phyloP scores from a whole-genome alignment of 2,888 invertebrate genomes.

The Epistrophe eligans region DNA sequence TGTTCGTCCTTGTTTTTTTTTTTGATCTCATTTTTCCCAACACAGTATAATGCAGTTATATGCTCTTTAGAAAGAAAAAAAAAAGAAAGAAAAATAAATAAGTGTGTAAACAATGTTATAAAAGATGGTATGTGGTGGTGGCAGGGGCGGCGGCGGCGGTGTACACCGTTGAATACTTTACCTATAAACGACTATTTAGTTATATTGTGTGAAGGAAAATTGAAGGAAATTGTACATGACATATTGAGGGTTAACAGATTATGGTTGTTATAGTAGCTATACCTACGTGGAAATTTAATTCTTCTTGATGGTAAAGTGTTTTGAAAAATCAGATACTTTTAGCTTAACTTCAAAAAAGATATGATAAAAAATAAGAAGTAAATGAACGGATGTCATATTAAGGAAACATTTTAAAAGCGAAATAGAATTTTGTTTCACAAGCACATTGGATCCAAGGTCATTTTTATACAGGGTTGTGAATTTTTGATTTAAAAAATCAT shows the following conservation, averaged over 20 bases:
- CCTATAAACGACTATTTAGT: slow-evolving; percentile 46
- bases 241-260: slow-evolving; percentile 70
- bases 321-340: slow-evolving; percentile 48
- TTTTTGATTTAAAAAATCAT: too few species aligned
- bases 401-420: background rate
- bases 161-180: slow-evolving; percentile 1
- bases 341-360: background rate
- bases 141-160: too few species aligned
- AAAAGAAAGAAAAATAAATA: too few species aligned
- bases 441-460: background rate
- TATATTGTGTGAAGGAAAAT: slow-evolving; percentile 50
- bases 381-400: background rate
- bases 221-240: slow-evolving; percentile 73
- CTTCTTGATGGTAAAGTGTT: slow-evolving; percentile 61
- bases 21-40: background rate
- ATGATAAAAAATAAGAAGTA: background rate
- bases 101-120: slow-evolving; percentile 21
- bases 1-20: slow-evolving; percentile 52
- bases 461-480: too few species aligned
- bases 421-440: background rate
- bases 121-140: too few species aligned
- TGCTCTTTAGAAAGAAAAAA: slow-evolving; percentile 19
- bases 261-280: slow-evolving; percentile 38
- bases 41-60: slow-evolving; percentile 65
- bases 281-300: slow-evolving; percentile 70